A percentile compares a stretch with the other conserved stretches of the same genome.
Conservation (phyloP, 2,888 invertebrate genomes). For the Drosophila recens region DNA sequence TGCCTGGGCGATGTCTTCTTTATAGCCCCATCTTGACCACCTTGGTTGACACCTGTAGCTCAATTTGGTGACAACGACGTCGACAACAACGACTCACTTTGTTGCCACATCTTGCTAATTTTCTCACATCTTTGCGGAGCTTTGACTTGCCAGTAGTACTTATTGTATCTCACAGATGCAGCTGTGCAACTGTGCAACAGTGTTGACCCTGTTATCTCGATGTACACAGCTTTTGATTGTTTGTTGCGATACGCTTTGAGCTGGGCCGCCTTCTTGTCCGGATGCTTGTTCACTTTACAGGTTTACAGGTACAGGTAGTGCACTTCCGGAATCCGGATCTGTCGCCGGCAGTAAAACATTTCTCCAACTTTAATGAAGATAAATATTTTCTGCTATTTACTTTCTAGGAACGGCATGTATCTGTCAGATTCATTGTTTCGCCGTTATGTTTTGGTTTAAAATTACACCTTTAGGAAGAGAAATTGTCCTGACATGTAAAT, state of each 20-base stretch:
- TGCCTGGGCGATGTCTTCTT: slow-evolving; percentile 60
- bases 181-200: slow-evolving; percentile 22
- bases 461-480: slow-evolving; percentile 72
- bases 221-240: slow-evolving; percentile 40
- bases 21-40: slow-evolving; percentile 70
- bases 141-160: slow-evolving; percentile 3
- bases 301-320: slow-evolving; percentile 70
- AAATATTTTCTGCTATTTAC: slow-evolving; percentile 61
- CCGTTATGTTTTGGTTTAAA: slow-evolving; percentile 67
- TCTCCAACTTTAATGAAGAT: slow-evolving; percentile 68
- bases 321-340: slow-evolving; percentile 74
- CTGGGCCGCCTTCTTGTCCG: slow-evolving; percentile 42
- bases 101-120: slow-evolving; percentile 49
- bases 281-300: slow-evolving; percentile 27
- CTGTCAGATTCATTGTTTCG: slow-evolving; percentile 27
- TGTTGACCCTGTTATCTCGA: slow-evolving; percentile 28
- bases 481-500: slow-evolving; percentile 74
- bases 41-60: slow-evolving; percentile 74
- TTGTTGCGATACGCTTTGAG: slow-evolving; percentile 46
- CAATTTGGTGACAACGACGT: slow-evolving; percentile 52
- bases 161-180: slow-evolving; percentile 36
- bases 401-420: slow-evolving; percentile 35
- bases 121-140: slow-evolving; percentile 42
- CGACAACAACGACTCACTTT: slow-evolving; percentile 29
- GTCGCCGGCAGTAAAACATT: slow-evolving; percentile 33